These are phyloP conservation scores for Peromyscus attwateri DNA, from an alignment of 2,797 vertebrate genomes.

Conservation along the genomic window DNA sequence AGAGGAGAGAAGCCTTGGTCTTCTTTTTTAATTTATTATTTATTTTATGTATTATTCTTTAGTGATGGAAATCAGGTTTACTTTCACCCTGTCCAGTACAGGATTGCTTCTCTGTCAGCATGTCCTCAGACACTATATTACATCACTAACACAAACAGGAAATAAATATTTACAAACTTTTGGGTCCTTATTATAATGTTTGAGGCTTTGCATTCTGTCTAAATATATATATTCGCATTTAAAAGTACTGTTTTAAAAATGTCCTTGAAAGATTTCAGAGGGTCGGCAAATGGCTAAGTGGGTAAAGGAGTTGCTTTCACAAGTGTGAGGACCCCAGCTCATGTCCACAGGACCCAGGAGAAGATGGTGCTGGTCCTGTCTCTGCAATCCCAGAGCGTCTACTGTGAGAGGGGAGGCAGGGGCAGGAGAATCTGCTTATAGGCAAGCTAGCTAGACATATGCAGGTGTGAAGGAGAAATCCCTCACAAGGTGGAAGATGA, in stretches of 20 bases:
- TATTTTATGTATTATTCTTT: neutral
- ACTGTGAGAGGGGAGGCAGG: neutral
- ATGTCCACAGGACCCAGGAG: too few relatives aligned
- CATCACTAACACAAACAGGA: constrained; percentile 38
- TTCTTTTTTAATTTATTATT: constrained; percentile 44
- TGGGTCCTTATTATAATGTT: neutral
- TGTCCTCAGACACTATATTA: neutral
- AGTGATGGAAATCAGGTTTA: constrained; percentile 60
- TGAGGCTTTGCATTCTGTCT: constrained; percentile 36
- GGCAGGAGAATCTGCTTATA: neutral
- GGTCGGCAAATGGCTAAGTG: neutral
- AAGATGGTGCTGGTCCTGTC: neutral
- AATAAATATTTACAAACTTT: constrained; percentile 54
- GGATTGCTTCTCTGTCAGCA: constrained; percentile 10
- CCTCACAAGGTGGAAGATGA: neutral
- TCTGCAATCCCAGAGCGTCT: neutral
- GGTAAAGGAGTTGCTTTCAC: neutral
- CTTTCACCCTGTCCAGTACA: constrained; percentile 33
- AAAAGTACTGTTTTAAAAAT: neutral
- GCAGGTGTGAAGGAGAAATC: neutral
- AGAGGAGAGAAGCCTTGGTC: constrained; percentile 4
- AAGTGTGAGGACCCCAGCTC: too few relatives aligned
- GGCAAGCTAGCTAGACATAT: neutral
- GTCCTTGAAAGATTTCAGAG: neutral
- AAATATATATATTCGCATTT: constrained; percentile 19